Evolutionary conservation across 1,140 invertebrate species (phyloP), one percentile per base, ranked within the genome.

Genomic region (Daktulosphaira vitifoliae): DNA sequence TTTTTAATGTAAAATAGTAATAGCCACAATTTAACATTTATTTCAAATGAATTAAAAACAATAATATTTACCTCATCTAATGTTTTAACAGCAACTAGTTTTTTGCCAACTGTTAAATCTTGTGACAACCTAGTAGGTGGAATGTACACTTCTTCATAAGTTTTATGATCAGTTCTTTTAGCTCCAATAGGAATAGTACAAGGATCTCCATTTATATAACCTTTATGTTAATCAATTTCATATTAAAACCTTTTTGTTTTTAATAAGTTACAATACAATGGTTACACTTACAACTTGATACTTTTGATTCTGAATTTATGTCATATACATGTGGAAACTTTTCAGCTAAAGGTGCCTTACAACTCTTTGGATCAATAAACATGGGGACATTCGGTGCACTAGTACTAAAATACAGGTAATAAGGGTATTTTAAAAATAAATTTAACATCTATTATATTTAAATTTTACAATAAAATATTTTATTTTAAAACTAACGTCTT

Each of bases 121-220:
- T 82, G 78, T 1, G 83, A 77, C 15, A 80, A 74, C 56, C 85
- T 83, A 66, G 82, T 82, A 15, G 87, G 81, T 1, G 94, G 93
- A 72, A 98, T 91, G 22, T 80, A 80, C 2, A 98, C 84, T 80
- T 97, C 90, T 75, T 96, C 92, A 73, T 83, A 91, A 65, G 84
- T 78, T 68, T 84, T 81, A 44, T 77, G 83, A 71, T 87, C 82
- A 42, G 82, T 84, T 68, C 86, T 81, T 23, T 80, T 75, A 18
- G 89, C 82, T 69, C 84, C 87, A 68, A 88, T 85, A 0, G 92
- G 90, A 11, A 97, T 74, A 33, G 86, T 75, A 66, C 95, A 80
- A 74, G 90, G 90, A 62, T 81, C 77, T 11, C 89, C 89, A 18
- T 84, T 83, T 48, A 96, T 82, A 70, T 85, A 90, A 42, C 89